Base-by-base conservation (phyloP, 2,113 vertebrate genomes). In the Microtus oregoni region DNA sequence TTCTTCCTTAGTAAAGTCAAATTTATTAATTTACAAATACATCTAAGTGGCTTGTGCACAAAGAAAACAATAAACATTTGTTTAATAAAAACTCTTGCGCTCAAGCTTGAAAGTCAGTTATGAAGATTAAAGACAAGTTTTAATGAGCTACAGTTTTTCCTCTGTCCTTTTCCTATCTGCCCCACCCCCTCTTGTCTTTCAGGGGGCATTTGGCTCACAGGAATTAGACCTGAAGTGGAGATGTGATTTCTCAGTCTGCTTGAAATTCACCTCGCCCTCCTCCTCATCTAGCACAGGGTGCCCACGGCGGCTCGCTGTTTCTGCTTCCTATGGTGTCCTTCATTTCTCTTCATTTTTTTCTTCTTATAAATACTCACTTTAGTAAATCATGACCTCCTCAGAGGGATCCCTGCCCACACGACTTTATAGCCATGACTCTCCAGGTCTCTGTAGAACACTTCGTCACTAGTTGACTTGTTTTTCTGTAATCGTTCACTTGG, bases 181-280 rank as follows among this genome's bases (percentile, higher is more conserved):
- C 22, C 47, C 19, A 19, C 1, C 0, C 10, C 19, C 28, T 32
- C 4, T n/a, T 7, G 4, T 32, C 44, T 55, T 32, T 38, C 1
- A 58, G 24, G 30, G 65, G 30, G 0, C 44, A 32, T 65, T 32
- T 72, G 67, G 14, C n/a, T 73, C 4, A 8, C n/a, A 7, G 19
- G 19, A 30, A 9, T 61, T 50, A n/a, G 0, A 17, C 9, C 28
- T 13, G 22, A 92, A 61, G 10, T 52, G 58, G 76, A 41, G 30
- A 44, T 28, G 72, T 47, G 7, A 35, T 87, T 24, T 52, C 9
- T 35, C 8, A 9, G 24, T 61, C n/a, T 47, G 10, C 47, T 79
- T 19, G 15, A 30, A 44, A 72, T 58, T 17, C n/a, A 50, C 22
- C 8, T 79, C 58, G 4, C 35, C 26, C 24, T 9, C 3, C 47